Percentiles rank a stretch among this genome's conserved stretches.
Conservation (phyloP, 2,797 vertebrate species). For the Salmo trutta region DNA sequence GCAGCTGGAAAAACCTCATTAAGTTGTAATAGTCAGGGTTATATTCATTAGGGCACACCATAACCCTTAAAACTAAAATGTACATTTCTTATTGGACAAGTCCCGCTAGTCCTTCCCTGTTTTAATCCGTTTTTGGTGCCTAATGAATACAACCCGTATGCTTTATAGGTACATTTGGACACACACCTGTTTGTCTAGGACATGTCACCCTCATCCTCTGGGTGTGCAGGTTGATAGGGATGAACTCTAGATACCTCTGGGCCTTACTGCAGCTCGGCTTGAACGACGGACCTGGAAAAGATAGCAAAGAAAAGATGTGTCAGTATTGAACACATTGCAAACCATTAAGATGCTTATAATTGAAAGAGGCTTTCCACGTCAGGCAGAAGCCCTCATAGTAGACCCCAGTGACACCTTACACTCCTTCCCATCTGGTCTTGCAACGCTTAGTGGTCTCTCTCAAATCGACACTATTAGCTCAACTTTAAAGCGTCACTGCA, state of each 20-base stretch:
- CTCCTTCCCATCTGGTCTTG: neutral
- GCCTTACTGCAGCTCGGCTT: constrained; percentile 98
- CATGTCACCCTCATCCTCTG: constrained; percentile 95
- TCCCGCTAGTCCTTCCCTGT: neutral
- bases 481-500: no score
- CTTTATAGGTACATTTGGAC: neutral
- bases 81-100: neutral
- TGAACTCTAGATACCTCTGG: constrained; percentile 95
- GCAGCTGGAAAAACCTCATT: neutral
- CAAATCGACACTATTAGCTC: neutral
- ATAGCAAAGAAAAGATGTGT: constrained; percentile 26
- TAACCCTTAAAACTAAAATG: neutral
- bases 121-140: neutral
- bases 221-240: constrained; percentile 95
- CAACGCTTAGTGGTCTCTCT: neutral
- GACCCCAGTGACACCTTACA: neutral
- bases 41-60: neutral
- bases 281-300: constrained; percentile 85
- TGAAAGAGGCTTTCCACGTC: neutral
- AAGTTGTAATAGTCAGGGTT: no score
- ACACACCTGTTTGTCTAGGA: constrained; percentile 89
- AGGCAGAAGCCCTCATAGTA: neutral
- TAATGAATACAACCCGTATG: neutral
- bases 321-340: neutral
- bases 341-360: neutral